phyloP scores from a whole-genome alignment of 2,113 vertebrate genomes.

The Anseranas semipalmata region DNA sequence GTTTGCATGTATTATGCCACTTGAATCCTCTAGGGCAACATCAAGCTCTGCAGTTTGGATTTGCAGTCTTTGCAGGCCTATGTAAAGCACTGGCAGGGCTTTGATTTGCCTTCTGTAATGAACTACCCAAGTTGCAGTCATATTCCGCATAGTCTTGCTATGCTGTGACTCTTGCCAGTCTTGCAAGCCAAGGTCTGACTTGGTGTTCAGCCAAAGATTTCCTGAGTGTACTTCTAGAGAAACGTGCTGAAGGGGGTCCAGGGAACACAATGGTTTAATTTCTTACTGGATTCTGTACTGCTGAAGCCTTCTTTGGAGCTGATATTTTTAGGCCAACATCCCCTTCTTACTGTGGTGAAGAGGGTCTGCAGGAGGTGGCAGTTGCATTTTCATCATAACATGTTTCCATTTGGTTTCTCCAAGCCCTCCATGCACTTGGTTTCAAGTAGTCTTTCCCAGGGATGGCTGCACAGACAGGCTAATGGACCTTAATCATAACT shows the following conservation, averaged over 20 bases:
- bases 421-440: background rate
- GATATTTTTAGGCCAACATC: background rate
- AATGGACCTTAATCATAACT: fast-evolving
- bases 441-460: background rate
- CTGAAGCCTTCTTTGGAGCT: background rate
- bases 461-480: background rate
- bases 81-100: background rate
- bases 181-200: background rate
- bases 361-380: fast-evolving
- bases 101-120: background rate
- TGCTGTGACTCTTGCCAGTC: background rate
- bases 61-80: fast-evolving
- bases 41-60: background rate
- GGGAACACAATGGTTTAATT: background rate
- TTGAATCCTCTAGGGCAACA: background rate
- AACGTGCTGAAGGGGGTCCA: background rate
- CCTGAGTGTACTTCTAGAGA: background rate
- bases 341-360: background rate
- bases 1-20: fast-evolving
- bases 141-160: fast-evolving
- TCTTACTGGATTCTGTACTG: background rate
- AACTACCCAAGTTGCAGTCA: fast-evolving
- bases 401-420: background rate
- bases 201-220: background rate
- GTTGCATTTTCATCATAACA: too few species aligned